These are phyloP conservation scores for Ostrea edulis DNA, from an alignment of 1,140 invertebrate species.

Conservation along the genomic window DNA sequence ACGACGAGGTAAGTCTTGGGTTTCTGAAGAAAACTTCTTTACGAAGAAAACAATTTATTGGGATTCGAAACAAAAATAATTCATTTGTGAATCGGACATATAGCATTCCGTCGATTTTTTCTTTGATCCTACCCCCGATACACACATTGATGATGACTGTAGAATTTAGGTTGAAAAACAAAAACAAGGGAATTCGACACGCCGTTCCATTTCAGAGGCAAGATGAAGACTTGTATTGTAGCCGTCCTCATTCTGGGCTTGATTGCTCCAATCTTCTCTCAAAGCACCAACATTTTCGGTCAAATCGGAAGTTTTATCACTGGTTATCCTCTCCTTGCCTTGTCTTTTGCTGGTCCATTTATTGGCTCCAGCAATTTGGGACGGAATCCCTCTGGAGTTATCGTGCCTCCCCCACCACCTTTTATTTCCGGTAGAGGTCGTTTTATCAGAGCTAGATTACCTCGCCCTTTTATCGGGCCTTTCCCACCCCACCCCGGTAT, in stretches of 20 bases:
- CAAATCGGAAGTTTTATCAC: background rate
- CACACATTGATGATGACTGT: background rate
- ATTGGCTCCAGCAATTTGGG: background rate
- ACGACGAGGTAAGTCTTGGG: background rate
- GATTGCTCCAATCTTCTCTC: background rate
- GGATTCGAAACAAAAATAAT: no score
- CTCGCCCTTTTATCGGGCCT: slow-evolving; percentile 5
- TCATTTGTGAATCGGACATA: no score
- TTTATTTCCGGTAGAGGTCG: background rate
- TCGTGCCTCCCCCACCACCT: background rate
- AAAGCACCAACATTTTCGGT: slow-evolving; percentile 22
- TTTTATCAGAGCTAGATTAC: background rate
- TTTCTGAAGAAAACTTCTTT: no score
- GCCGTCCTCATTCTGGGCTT: background rate
- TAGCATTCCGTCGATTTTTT: background rate
- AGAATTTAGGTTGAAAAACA: background rate
- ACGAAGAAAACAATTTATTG: no score
- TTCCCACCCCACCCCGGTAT: slow-evolving; percentile 5
- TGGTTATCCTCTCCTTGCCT: slow-evolving; percentile 2
- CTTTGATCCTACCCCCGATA: background rate
- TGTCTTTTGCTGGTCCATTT: slow-evolving; percentile 20
- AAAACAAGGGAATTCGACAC: background rate
- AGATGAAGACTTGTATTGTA: background rate
- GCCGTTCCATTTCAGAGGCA: background rate
- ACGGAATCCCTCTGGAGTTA: background rate